Percentiles rank a stretch among this genome's conserved stretches.
phyloP scores from a whole-genome alignment of 2,888 invertebrate genomes.

The Cordylochernes scorpioides region DNA sequence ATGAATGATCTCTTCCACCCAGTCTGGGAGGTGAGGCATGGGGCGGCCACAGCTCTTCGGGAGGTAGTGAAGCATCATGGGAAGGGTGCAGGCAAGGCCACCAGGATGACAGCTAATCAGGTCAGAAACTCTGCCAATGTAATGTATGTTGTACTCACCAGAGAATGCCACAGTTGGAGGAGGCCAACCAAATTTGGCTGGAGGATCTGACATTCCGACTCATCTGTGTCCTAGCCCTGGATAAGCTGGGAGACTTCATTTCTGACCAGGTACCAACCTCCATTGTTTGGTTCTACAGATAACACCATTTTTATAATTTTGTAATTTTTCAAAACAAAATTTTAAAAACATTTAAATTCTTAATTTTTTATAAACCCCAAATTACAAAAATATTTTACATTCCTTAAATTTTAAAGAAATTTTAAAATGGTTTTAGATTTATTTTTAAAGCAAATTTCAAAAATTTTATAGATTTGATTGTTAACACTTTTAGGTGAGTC shows the following conservation, averaged over 20 bases:
- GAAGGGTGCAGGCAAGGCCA: conserved; percentile 35
- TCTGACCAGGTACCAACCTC: conserved; percentile 47
- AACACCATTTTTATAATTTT: no score
- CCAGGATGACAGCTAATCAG: conserved; percentile 5
- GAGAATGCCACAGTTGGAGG: conserved; percentile 32
- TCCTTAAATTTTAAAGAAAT: no score
- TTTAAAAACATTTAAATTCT: no score
- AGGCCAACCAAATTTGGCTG: conserved; percentile 56
- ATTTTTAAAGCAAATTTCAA: no score
- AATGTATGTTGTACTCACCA: no score
- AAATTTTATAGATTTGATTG: no score
- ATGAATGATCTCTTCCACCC: conserved; percentile 61
- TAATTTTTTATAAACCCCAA: no score
- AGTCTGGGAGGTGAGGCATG: conserved; percentile 77
- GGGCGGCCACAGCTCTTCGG: conserved; percentile 66
- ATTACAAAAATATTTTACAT: no score
- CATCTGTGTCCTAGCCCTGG: conserved; percentile 69
- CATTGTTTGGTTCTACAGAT: no score
- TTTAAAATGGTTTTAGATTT: no score
- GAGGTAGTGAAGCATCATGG: conserved; percentile 50
- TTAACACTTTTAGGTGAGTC: no score
- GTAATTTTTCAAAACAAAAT: no score
- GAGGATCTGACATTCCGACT: conserved; percentile 62
- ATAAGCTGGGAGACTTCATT: conserved; percentile 84
- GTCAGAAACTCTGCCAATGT: conserved; percentile 4